Evolutionary conservation across 2,797 vertebrate genomes (phyloP), one percentile per base, ranked within the genome.

Genomic region (Hydrophis major): DNA sequence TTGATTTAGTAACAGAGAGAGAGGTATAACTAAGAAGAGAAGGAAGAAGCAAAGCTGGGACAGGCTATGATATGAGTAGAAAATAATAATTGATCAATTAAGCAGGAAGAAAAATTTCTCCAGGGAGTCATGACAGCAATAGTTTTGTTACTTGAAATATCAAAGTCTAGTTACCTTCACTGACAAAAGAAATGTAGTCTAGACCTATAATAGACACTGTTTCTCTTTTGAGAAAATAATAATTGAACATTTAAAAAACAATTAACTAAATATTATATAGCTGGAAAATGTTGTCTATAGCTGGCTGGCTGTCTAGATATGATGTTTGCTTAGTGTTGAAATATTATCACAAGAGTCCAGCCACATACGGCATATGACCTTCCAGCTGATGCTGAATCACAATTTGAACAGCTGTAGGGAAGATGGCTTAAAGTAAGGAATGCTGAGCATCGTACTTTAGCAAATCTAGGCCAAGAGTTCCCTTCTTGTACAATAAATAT

Each of bases 81-180:
- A 66, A 50, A 53, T 88, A 90, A 92, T 91, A 90, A 91, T 87
- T 86, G 88, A 86, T 66, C 28, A 83, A 89, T 92, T 94, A 92
- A 69, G 50, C 47, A 56, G 69, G 11, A 61, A 91, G 69, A 88
- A 78, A 78, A 47, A 91, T 66, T 88, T 92, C 89, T 86, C 86
- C 37, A 87, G 47, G 69, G 28, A 92, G 63, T 2, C 28, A 13
- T 59, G 37, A 16, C 37, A 22, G 91, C 53, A 50, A 87, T 63
- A 86, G 27, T 66, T 88, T 78, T 87, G 88, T 90, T 90, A 69
- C 59, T 56, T 92, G 89, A 88, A 60, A 89, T 53, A 86, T 92
- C 50, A 86, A 91, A 93, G 61, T 53, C 42, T 60, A 83, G 42
- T 53, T 69, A 88, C 32, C 63, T 88, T 74, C 86, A 60, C 27